Conservation (phyloP, 2,113 vertebrate genomes). For the Euleptes europaea region DNA sequence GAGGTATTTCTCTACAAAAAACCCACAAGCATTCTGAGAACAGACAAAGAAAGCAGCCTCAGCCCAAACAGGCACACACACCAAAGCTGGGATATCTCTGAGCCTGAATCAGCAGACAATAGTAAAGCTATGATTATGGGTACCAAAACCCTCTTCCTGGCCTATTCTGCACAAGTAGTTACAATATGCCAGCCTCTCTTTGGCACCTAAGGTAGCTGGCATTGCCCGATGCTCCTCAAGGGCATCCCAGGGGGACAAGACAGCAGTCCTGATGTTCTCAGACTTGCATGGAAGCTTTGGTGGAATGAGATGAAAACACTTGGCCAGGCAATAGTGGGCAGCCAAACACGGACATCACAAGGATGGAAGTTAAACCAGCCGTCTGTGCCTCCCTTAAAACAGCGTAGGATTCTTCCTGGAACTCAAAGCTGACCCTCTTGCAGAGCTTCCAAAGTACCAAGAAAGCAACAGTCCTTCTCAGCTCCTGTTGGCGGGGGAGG, state of each 20-base stretch:
- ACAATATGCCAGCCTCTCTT: not conserved
- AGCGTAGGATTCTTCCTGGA: not conserved
- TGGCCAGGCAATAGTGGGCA: not conserved
- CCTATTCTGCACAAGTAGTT: not conserved
- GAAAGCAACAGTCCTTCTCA: not conserved
- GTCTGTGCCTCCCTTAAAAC: not conserved
- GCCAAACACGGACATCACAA: not conserved
- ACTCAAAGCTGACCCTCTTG: not conserved
- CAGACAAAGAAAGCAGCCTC: not conserved
- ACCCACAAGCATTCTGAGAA: not conserved
- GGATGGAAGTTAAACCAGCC: not conserved
- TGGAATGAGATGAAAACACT: constrained; percentile 16
- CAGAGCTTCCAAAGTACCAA: not conserved
- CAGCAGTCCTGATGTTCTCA: not conserved
- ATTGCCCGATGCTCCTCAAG: constrained; percentile 32
- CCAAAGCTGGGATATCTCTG: not conserved
- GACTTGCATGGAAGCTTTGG: not conserved
- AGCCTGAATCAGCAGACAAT: not conserved
- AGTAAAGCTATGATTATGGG: not conserved
- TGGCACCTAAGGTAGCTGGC: constrained; percentile 17
- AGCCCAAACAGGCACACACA: not conserved
- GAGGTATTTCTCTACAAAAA: not conserved
- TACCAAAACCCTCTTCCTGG: not conserved
- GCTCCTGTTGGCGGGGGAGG: not conserved
- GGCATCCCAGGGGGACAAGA: constrained; percentile 22